Evolutionary conservation across 2,888 invertebrate species (phyloP), one percentile per base, ranked within the genome.

Genomic region (Lydus trimaculatus): DNA sequence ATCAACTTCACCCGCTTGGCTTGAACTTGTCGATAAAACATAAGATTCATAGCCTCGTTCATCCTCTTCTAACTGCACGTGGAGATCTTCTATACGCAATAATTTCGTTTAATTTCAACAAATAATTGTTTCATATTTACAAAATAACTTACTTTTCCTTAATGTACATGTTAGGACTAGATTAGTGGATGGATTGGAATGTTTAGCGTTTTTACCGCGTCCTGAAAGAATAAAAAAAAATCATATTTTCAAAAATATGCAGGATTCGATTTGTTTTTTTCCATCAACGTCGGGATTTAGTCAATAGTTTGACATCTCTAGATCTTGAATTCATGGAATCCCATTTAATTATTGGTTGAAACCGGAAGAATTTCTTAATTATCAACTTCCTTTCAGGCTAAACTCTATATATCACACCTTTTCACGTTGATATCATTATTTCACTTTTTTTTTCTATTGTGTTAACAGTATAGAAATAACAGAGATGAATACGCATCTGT

Each of bases 141-240:
- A n/a, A n/a, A n/a, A n/a, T n/a, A n/a, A 87, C 89, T 89, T 84
- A 90, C 90, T 90, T 86, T 90, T 90, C 79, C 89, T 87, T 80
- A 89, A 87, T 1, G 89, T 88, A 28, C 83, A 84, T 8, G 84
- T 83, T 70, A 84, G 75, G 65, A 84, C 81, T 71, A 89, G 80
- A 58, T 89, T 89, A 20, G 89, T 88, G 0, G 89, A 87, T 0
- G 89, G 88, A 63, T 79, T 79, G 11, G 78, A 78, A 63, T 81
- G 81, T 74, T 89, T 89, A 6, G 87, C 85, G 33, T 87, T 85
- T 83, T 89, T 89, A 78, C 88, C 88, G 81, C 82, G 81, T 36
- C 90, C 90, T 90, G 87, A 81, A 79, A 75, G 2, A 8, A n/a
- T 8, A n/a, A 31, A 60, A 20, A 33, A 60, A 31, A 59, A 17